Conservation (phyloP, 2,797 vertebrate genomes). For the Trichosurus vulpecula region DNA sequence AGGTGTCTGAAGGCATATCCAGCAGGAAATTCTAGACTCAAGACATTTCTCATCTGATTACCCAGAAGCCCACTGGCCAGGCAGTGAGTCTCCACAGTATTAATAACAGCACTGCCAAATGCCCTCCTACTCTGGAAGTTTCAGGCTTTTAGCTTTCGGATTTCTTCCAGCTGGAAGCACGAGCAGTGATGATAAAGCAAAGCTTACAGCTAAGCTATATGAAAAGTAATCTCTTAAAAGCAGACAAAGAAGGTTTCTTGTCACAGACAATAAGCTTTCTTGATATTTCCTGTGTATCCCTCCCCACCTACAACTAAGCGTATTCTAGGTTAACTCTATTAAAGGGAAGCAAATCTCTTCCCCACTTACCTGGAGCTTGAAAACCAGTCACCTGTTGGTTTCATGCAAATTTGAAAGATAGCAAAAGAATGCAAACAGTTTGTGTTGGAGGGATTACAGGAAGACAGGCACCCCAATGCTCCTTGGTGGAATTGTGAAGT, state of each 20-base stretch:
- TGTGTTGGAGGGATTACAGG: not conserved
- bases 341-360: slow-evolving; percentile 33
- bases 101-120: slow-evolving; percentile 72
- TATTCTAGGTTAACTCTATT: not conserved
- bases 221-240: slow-evolving; percentile 73
- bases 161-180: slow-evolving; percentile 80
- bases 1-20: slow-evolving; percentile 45
- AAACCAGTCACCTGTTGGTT: slow-evolving; percentile 29
- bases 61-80: slow-evolving; percentile 68
- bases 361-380: not conserved
- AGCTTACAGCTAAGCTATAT: slow-evolving; percentile 73
- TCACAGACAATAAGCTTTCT: slow-evolving; percentile 49
- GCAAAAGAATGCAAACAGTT: not conserved
- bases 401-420: not conserved
- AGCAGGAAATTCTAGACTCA: slow-evolving; percentile 52
- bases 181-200: slow-evolving; percentile 81
- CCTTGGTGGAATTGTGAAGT: not conserved
- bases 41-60: slow-evolving; percentile 72
- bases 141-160: slow-evolving; percentile 83
- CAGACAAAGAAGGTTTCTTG: slow-evolving; percentile 60
- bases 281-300: slow-evolving; percentile 40
- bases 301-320: not conserved
- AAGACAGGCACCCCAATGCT: not conserved
- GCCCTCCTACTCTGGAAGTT: slow-evolving; percentile 69
- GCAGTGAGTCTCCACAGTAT: slow-evolving; percentile 53